Percentiles rank a stretch among this genome's conserved stretches.
Conservation (phyloP, 1,140 invertebrate genomes). For the Galendromus occidentalis region DNA sequence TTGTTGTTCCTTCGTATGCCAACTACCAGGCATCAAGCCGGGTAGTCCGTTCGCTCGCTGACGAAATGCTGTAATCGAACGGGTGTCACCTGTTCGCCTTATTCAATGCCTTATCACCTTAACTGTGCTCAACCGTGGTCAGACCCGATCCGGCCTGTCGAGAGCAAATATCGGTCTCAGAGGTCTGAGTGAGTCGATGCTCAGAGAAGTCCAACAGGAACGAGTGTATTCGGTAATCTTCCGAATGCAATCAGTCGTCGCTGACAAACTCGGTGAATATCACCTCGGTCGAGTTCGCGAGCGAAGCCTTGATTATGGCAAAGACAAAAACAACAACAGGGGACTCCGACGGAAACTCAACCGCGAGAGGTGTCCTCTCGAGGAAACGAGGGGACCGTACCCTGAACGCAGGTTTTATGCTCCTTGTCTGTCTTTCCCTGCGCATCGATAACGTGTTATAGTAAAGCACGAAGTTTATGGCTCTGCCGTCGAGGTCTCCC, state of each 20-base stretch:
- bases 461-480: conserved; percentile 10
- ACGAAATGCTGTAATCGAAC: background rate
- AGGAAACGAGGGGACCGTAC: background rate
- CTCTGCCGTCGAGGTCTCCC: background rate
- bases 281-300: too few species aligned
- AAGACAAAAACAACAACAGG: too few species aligned
- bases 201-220: too few species aligned
- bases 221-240: too few species aligned
- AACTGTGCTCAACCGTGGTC: background rate
- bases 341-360: too few species aligned
- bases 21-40: background rate
- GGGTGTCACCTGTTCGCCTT: background rate
- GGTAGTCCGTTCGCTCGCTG: background rate
- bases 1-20: background rate
- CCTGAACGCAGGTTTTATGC: background rate
- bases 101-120: background rate
- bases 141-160: too few species aligned
- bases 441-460: conserved; percentile 11
- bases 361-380: background rate
- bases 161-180: too few species aligned
- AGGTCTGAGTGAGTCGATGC: too few species aligned
- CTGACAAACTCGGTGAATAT: too few species aligned
- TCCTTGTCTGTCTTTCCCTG: conserved; percentile 1
- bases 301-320: too few species aligned
- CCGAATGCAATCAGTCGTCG: too few species aligned